A percentile compares a stretch with the other conserved stretches of the same genome.
Evolutionary conservation across 2,797 vertebrate genomes (phyloP).

Genomic region (Triplophysa yarkandensis): DNA sequence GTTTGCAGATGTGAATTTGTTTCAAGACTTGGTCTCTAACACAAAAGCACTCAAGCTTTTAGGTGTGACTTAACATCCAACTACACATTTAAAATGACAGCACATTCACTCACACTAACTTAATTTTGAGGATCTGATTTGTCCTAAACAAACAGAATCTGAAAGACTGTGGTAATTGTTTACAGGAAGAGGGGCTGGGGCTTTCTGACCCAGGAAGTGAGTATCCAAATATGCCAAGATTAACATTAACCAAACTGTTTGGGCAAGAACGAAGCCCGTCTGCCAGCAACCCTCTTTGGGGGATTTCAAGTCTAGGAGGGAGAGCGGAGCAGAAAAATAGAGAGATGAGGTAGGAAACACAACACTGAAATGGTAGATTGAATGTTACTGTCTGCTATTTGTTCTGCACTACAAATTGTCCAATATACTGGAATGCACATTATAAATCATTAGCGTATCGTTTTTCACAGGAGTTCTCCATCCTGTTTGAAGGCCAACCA

Average conservation of each 20-base stretch:
- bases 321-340: slow-evolving; percentile 11
- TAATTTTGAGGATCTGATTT: slow-evolving; percentile 48
- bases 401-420: slow-evolving; percentile 43
- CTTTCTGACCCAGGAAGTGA: slow-evolving; percentile 50
- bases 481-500: slow-evolving; percentile 29
- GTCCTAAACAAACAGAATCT: slow-evolving; percentile 55
- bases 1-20: neutral
- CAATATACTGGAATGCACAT: slow-evolving; percentile 29
- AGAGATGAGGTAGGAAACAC: slow-evolving; percentile 29
- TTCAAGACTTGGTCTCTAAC: neutral
- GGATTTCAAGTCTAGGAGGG: slow-evolving; percentile 6
- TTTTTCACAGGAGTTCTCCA: slow-evolving; percentile 43
- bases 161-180: slow-evolving; percentile 49
- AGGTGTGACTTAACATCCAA: neutral
- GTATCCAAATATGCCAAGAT: slow-evolving; percentile 47
- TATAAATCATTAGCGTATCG: slow-evolving; percentile 28
- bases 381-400: slow-evolving; percentile 38
- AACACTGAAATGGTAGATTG: slow-evolving; percentile 36
- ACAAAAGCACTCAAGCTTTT: slow-evolving; percentile 18
- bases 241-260: slow-evolving; percentile 51
- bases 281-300: slow-evolving; percentile 38
- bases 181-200: slow-evolving; percentile 48
- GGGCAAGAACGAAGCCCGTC: slow-evolving; percentile 38
- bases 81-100: neutral
- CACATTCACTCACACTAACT: slow-evolving; percentile 7